Evolutionary conservation across 2,888 invertebrate genomes (phyloP), one percentile per base, ranked within the genome.

Genomic region (Drosophila tripunctata): DNA sequence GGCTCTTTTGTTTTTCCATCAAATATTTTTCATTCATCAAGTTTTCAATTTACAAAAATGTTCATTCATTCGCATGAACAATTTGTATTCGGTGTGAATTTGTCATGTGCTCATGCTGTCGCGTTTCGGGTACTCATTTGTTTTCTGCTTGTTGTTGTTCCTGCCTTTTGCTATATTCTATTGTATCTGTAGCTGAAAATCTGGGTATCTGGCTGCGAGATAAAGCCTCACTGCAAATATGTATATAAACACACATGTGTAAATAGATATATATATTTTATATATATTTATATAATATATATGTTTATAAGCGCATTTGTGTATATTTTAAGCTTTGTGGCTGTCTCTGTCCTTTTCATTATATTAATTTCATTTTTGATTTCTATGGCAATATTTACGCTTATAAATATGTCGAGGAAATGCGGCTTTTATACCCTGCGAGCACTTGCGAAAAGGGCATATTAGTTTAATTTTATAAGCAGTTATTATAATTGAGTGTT

Each of bases 11-110:
- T 88, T 88, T 84, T 88, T 69, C 82, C 87, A 84, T 84, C 82
- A 88, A 84, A 86, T 87, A 88, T 89, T 87, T 87, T 88, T 84
- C 89, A 87, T 87, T 88, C 87, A 88, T 89, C 89, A 89, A 88
- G 87, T 81, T 89, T 89, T 89, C 85, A 88, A 88, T 87, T 89
- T 89, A 81, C 75, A 87, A 81, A 80, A 79, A 84, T 82, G 87
- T 70, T 78, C 89, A 82, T 87, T 81, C 80, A 79, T 77, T 88
- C 80, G 85, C 81, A 75, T 79, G 78, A 88, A 66, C 79, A 83
- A 88, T 88, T 77, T 88, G 88, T 81, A 85, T 88, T 87, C 75
- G 76, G 88, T 81, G 87, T 88, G 84, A 84, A 88, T 84, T 84
- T 88, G 83, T 84, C 88, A 88, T 84, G 87, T 84, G 83, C 63